Evolutionary conservation across 2,888 invertebrate species (phyloP).

Genomic region (Caenorhabditis sp.): DNA sequence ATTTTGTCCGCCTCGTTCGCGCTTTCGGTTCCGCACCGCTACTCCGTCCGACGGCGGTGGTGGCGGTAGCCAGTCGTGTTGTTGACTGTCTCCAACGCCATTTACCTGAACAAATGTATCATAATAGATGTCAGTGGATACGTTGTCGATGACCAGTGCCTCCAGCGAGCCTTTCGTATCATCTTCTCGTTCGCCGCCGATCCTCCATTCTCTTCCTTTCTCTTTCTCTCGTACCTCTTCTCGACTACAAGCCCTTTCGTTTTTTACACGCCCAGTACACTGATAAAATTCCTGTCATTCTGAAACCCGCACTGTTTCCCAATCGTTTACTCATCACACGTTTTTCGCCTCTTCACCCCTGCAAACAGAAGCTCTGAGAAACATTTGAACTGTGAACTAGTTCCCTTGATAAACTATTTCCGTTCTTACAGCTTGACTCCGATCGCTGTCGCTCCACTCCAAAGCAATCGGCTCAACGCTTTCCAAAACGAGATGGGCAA

Average conservation of each 20-base stretch:
- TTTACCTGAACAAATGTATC: constrained; percentile 50
- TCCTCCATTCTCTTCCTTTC: constrained; percentile 8
- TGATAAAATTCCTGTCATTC: constrained; percentile 32
- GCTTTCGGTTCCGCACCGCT: constrained; percentile 44
- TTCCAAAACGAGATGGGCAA: constrained; percentile 54
- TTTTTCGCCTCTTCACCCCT: not conserved
- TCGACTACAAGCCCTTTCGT: constrained; percentile 9
- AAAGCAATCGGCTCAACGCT: constrained; percentile 24
- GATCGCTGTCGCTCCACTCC: constrained; percentile 17
- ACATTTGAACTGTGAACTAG: no score
- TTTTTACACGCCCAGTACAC: constrained; percentile 7
- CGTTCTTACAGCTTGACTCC: constrained; percentile 48
- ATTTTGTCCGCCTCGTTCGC: constrained; percentile 12
- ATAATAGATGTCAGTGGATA: constrained; percentile 38
- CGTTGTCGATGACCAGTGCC: constrained; percentile 7
- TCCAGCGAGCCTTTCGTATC: constrained; percentile 16
- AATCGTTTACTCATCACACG: not conserved
- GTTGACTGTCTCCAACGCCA: constrained; percentile 37
- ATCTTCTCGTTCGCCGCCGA: constrained; percentile 5
- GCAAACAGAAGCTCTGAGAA: not conserved
- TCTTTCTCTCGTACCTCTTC: not conserved
- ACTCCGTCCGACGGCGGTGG: constrained; percentile 10
- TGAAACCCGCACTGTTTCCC: not conserved
- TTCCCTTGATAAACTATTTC: no score
- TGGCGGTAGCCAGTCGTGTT: constrained; percentile 13